Conservation (phyloP, 2,888 invertebrate genomes). For the Sinhomidia bicolor region DNA sequence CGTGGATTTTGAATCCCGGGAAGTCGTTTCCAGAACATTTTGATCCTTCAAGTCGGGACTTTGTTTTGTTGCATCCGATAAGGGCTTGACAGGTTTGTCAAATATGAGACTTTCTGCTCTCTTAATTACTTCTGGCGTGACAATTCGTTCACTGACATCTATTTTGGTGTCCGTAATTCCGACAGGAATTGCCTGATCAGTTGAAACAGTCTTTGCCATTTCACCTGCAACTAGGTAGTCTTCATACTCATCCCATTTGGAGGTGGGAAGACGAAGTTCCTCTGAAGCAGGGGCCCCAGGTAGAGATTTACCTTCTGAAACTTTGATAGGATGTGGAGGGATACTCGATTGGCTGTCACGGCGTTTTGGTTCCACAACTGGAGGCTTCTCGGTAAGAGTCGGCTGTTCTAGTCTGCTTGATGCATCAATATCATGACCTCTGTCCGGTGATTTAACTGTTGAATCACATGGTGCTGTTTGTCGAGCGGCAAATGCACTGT, state of each 20-base stretch:
- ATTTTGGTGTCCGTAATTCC: background rate
- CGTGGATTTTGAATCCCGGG: background rate
- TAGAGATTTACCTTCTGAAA: conserved; percentile 29
- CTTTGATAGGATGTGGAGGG: background rate
- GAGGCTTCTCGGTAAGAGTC: background rate
- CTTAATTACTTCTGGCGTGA: conserved; percentile 93
- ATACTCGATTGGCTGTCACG: conserved; percentile 23
- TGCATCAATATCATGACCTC: conserved; percentile 28
- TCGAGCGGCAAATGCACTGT: conserved; percentile 37
- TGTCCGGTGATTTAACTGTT: conserved; percentile 77
- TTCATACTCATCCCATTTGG: conserved; percentile 80
- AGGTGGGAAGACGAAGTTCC: conserved; percentile 67
- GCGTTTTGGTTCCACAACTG: background rate
- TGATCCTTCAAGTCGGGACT: background rate
- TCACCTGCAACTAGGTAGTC: conserved; percentile 80
- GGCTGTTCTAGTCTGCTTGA: background rate
- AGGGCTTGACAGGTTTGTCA: conserved; percentile 92
- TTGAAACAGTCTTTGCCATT: conserved; percentile 35
- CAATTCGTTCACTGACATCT: conserved; percentile 84
- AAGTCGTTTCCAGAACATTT: conserved; percentile 15
- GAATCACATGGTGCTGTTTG: conserved; percentile 77
- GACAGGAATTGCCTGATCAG: conserved; percentile 14
- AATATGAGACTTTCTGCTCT: conserved; percentile 96
- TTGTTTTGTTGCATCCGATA: conserved; percentile 11
- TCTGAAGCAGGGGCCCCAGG: background rate